phyloP scores from a whole-genome alignment of 2,113 vertebrate species.

The Ranitomeya imitator region DNA sequence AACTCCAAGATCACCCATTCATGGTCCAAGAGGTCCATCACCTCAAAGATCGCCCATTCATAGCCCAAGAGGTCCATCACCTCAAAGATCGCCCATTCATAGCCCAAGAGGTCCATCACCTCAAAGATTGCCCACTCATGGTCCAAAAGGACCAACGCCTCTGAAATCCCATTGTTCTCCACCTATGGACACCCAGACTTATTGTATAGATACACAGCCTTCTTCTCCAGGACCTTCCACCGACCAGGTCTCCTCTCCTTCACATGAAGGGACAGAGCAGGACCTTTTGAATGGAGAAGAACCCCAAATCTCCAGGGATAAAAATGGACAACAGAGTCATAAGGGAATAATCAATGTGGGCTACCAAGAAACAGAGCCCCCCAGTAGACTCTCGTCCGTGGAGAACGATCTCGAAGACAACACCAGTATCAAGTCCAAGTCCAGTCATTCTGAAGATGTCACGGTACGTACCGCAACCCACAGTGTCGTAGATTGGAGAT shows the following conservation, averaged over 20 bases:
- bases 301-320: slow-evolving; percentile 31
- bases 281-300: slow-evolving; percentile 66
- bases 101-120: too few relatives aligned
- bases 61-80: too few relatives aligned
- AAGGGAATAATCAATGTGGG: slow-evolving; percentile 59
- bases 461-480: slow-evolving; percentile 8
- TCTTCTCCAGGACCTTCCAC: neutral
- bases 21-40: neutral
- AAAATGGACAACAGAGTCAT: slow-evolving; percentile 27
- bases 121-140: neutral
- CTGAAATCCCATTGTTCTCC: neutral
- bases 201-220: too few relatives aligned
- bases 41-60: neutral
- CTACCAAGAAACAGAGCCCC: slow-evolving; percentile 60
- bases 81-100: neutral
- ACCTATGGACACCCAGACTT: neutral
- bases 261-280: neutral
- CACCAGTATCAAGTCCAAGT: neutral
- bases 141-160: too few relatives aligned
- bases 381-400: slow-evolving; percentile 23
- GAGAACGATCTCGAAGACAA: slow-evolving; percentile 49
- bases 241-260: neutral
- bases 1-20: neutral
- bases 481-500: too few relatives aligned
- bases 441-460: slow-evolving; percentile 11